Evolutionary conservation across 2,888 invertebrate genomes (phyloP), one percentile per base, ranked within the genome.

Genomic region (Sceliomorpha sp.): DNA sequence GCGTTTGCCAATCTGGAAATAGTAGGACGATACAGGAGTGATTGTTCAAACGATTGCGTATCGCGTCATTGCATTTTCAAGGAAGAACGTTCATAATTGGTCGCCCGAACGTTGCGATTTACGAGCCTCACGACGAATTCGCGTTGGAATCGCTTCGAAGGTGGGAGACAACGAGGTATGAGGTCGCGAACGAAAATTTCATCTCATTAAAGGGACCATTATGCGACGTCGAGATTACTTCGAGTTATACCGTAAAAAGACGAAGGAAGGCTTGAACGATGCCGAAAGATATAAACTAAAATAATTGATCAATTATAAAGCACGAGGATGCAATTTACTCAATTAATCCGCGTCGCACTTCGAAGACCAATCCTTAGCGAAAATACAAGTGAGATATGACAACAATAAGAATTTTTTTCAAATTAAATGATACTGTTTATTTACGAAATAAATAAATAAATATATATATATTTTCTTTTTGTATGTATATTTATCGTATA

Each of bases 281-380:
- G 48, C 27, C 37, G 17, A 56, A 56, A 37, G 56, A 48, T 48
- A 59, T 60, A 59, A 67, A 59, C 40, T 55, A 36, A 67, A 67
- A 67, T 59, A 67, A 59, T 67, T 67, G 59, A 67, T 59, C 59
- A 55, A 67, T 59, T 60, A n/a, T n/a, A 67, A 60, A 36, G 12
- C 39, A 15, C 45, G 15, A 27, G 20, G 24, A 24, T 45, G 58
- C 48, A 32, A 58, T 58, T 53, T 39, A 32, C 34, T 59, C 20
- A 42, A 56, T 56, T 56, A 56, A 64, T 64, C 56, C 42, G 36
- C 36, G 37, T 36, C 24, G 39, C 44, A 14, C 17, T 39, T 10
- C 53, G 15, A 37, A 20, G 55, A 48, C 55, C 45, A 7, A 24
- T 14, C 15, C 55, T 48, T 48, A 24, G 47, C 37, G 45, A n/a